Base-by-base conservation (phyloP, 2,888 invertebrate species). In the Embidobia sp. region DNA sequence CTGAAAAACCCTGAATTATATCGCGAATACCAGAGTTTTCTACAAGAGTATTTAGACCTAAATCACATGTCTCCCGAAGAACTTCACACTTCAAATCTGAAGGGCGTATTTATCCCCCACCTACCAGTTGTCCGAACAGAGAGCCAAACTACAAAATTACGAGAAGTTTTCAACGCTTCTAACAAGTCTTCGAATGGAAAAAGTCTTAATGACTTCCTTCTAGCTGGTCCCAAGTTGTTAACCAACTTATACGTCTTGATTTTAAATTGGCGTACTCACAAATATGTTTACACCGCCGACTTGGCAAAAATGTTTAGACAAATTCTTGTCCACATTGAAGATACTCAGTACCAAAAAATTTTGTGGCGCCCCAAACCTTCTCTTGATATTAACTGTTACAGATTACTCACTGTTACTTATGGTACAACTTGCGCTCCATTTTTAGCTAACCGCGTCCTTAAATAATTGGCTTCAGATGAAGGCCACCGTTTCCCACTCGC, bases 11-110 rank as follows among this genome's bases (percentile, higher is more conserved):
- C 72, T 3, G 59, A 78, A 3, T 35, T 83, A 4, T 59, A 74
- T 22, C 2, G 37, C 4, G 72, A 83, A n/a, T 83, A 78, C 42
- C 35, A 13, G 4, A 42, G 31, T 27, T 82, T 80, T 55, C 77
- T 80, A 75, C 59, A 10, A 33, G 82, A 78, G 26, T 82, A 80
- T 57, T 18, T 16, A 13, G 22, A 35, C n/a, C 48, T 67, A 40
- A 61, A 42, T 16, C 75, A 83, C 69, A 79, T 81, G 81, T 11
- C 6, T 6, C n/a, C n/a, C n/a, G n/a, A n/a, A n/a, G n/a, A n/a
- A n/a, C n/a, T n/a, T n/a, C n/a, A n/a, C n/a, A n/a, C n/a, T n/a
- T n/a, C 13, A 7, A 16, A 37, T 37, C 16, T 16, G 7, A 2
- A 2, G 3, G 15, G 15, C 3, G 5, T 33, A 1, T 66, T 35